Evolutionary conservation across 2,888 invertebrate genomes (phyloP), one percentile per base, ranked within the genome.

Genomic region (Eristalis intricaria): DNA sequence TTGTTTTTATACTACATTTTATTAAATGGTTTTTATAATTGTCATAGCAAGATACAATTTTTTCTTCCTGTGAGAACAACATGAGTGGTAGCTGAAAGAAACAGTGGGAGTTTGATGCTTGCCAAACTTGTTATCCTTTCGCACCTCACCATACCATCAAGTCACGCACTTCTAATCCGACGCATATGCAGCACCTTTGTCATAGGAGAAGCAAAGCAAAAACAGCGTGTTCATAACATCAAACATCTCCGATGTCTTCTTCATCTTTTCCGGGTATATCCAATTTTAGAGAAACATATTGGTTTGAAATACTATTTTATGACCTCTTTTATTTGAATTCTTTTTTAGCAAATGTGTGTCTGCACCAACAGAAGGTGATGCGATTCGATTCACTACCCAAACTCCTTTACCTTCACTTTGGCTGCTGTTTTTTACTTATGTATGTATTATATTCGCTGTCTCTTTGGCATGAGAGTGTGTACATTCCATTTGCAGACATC

Each of bases 401-500:
- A 35, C 22, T 69, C 58, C 61, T 66, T 76, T 43, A 50, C 35
- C 38, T 58, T 40, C 58, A n/a, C 15, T 56, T 50, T 22, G 68
- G 29, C 63, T 73, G 35, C 32, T 32, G 63, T 70, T 69, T 75
- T 84, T 79, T 63, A 64, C n/a, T 70, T 56, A 7, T 40, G 64
- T 50, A 60, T 63, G 56, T 58, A 73, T 43, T 50, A 19, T 50
- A 50, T 19, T 19, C 19, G 4, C 19, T 19, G 5, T 26, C 63
- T 66, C 32, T 15, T 63, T 63, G 65, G 58, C 50, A 66, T 79
- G 70, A 66, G 82, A 79, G 88, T 79, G 19, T 60, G 26, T 15
- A 73, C 79, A 80, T 85, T 83, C 69, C 79, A 79, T 84, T 88
- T 84, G 84, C 78, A 69, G 75, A 65, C 79, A 68, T 60, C 85